Evolutionary conservation across 2,113 vertebrate genomes (phyloP), one percentile per base, ranked within the genome.

Genomic region (Atractosteus spatula): DNA sequence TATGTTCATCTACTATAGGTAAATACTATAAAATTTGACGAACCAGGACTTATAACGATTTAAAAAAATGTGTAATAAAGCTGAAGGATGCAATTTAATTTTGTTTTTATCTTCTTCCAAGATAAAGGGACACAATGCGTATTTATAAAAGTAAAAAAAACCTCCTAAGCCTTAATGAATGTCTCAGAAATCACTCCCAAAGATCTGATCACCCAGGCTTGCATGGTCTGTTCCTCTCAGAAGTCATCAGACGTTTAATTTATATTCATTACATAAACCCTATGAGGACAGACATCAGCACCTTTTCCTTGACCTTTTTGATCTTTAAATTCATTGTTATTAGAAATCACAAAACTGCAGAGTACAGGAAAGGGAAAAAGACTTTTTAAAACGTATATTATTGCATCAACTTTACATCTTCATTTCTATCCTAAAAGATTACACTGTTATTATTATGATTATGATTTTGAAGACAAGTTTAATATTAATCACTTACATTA

Each of bases 241-340:
- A 54, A 17, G 44, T 61, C 44, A 73, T 68, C 44, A 74, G 79
- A 83, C 84, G 75, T 84, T 83, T 84, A 84, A 85, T 86, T 87
- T 77, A 87, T 86, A 81, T 80, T 85, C 74, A 80, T 88, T 85
- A 82, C 75, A 75, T 81, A 86, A 84, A 76, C 69, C 57, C 71
- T 73, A 71, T 61, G 55, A 73, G 51, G 78, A 73, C 62, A 74
- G 71, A 77, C 16, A n/a, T 17, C 29, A 11, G 72, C 66, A 78
- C 82, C 83, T 55, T 87, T 73, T 79, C 66, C 68, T 78, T 75
- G 75, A 85, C 82, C 80, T 72, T 76, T 3, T 75, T 74, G 81
- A 80, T 82, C 83, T 84, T 82, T 84, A 79, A 78, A 78, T 77
- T 83, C 84, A 80, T 81, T 73, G 82, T 83, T 88, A 80, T 80